Conservation (phyloP, 2,113 vertebrate species). For the Kryptolebias marmoratus region DNA sequence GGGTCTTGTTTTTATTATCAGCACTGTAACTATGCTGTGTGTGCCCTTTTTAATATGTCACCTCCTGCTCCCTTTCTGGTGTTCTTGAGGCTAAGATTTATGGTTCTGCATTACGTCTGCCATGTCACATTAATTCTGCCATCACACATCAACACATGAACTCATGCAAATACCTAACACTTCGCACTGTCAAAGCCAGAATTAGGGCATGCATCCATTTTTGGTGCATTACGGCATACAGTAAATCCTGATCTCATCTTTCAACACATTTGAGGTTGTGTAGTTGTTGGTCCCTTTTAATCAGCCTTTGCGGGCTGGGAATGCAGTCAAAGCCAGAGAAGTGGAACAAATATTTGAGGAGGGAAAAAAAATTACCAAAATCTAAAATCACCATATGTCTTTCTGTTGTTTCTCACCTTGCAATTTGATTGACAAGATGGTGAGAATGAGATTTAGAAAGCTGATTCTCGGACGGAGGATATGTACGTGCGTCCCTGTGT, state of each 20-base stretch:
- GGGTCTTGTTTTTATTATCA: constrained; percentile 72
- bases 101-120: constrained; percentile 75
- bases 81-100: constrained; percentile 77
- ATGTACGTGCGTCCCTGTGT: constrained; percentile 10
- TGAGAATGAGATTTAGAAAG: constrained; percentile 31
- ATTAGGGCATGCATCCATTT: constrained; percentile 35
- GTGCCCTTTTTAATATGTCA: constrained; percentile 59
- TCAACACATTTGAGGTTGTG: constrained; percentile 33
- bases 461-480: constrained; percentile 11
- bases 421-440: constrained; percentile 42
- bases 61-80: constrained; percentile 59
- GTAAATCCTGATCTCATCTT: constrained; percentile 56
- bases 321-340: too few relatives aligned
- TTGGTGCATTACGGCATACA: constrained; percentile 20
- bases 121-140: constrained; percentile 78
- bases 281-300: constrained; percentile 33
- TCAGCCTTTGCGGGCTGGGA: constrained; percentile 12
- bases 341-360: neutral
- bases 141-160: constrained; percentile 68
- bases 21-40: constrained; percentile 36
- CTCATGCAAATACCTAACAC: constrained; percentile 44
- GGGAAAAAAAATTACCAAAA: neutral
- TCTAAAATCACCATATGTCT: constrained; percentile 8
- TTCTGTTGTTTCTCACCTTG: constrained; percentile 33
- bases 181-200: constrained; percentile 39